Evolutionary conservation across 2,797 vertebrate genomes (phyloP).

Genomic region (Sebastes oblongus): DNA sequence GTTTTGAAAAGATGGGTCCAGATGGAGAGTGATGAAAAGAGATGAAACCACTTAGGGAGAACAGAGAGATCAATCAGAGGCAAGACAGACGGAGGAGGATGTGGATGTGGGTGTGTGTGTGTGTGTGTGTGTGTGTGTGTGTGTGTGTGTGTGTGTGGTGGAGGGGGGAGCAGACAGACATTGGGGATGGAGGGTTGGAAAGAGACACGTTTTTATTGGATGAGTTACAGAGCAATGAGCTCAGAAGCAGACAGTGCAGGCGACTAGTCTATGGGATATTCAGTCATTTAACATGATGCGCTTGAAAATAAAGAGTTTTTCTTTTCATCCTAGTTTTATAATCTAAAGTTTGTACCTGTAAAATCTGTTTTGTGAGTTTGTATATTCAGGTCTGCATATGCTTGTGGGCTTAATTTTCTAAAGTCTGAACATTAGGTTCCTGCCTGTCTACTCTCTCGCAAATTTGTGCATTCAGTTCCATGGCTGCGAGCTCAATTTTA

Average conservation of each 20-base stretch:
- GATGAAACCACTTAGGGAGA: conserved; percentile 74
- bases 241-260: conserved; percentile 36
- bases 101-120: too few relatives aligned
- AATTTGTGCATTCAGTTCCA: not conserved
- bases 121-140: not conserved
- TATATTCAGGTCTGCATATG: not conserved
- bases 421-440: not conserved
- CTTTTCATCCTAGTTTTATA: not conserved
- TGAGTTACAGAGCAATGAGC: conserved; percentile 53
- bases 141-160: conserved; percentile 4
- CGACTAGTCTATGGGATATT: conserved; percentile 23
- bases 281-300: conserved; percentile 31
- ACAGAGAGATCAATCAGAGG: conserved; percentile 76
- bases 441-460: not conserved
- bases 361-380: not conserved
- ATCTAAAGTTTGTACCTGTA: conserved; percentile 6
- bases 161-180: conserved; percentile 29
- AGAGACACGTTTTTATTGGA: conserved; percentile 61
- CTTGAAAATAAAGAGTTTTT: conserved; percentile 16
- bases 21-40: conserved; percentile 78
- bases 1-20: conserved; percentile 67
- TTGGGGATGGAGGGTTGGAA: conserved; percentile 52
- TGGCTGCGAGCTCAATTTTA: not conserved
- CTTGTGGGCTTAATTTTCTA: not conserved
- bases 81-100: conserved; percentile 68